Evolutionary conservation across 2,888 invertebrate species (phyloP).

Genomic region (Lasioglossum villosulum): DNA sequence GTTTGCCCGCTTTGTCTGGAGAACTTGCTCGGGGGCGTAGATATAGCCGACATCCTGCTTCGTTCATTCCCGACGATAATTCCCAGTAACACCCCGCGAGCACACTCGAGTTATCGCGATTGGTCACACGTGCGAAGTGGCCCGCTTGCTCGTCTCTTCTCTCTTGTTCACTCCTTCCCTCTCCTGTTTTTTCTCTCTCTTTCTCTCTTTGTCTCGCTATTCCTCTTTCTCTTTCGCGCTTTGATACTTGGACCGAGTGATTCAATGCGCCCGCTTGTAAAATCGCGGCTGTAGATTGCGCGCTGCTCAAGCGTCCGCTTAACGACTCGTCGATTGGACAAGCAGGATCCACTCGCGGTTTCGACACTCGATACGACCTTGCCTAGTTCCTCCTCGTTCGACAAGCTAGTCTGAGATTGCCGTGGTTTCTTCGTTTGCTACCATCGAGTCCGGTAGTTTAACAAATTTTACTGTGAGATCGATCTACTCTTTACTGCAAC

Average conservation of each 20-base stretch:
- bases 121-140: constrained; percentile 72
- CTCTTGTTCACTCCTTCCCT: neutral
- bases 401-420: neutral
- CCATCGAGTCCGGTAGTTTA: neutral
- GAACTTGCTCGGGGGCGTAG: constrained; percentile 75
- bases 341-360: constrained; percentile 22
- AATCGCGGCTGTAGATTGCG: constrained; percentile 17
- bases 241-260: neutral
- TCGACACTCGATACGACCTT: neutral
- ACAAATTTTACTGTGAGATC: neutral
- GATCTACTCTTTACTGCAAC: neutral
- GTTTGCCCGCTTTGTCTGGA: constrained; percentile 73
- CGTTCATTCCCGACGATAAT: constrained; percentile 73
- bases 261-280: constrained; percentile 29
- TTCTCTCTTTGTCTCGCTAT: constrained; percentile 24
- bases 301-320: neutral
- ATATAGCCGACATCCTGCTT: constrained; percentile 76
- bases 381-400: neutral
- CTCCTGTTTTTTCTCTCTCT: neutral
- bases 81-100: constrained; percentile 67
- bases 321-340: constrained; percentile 32
- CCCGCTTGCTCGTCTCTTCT: constrained; percentile 48
- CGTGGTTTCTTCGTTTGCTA: neutral
- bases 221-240: neutral
- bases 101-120: constrained; percentile 71